Evolutionary conservation across 2,888 invertebrate genomes (phyloP).

Genomic region (Eudemis profundana): DNA sequence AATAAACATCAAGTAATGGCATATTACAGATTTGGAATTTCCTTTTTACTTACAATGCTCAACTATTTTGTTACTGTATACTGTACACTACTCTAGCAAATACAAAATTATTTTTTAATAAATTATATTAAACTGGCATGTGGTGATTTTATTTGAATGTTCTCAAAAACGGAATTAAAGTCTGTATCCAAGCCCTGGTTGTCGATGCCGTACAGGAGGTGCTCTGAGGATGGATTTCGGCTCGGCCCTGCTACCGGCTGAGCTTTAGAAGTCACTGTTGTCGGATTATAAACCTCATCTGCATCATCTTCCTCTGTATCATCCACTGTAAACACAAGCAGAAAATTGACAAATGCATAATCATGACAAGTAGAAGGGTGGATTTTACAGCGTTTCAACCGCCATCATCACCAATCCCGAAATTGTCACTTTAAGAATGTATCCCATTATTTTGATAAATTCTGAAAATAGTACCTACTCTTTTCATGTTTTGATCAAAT

Average conservation of each 20-base stretch:
- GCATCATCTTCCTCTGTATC: conserved; percentile 79
- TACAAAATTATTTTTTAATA: conserved; percentile 10
- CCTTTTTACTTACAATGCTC: background rate
- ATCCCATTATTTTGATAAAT: too few species aligned
- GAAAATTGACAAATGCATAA: background rate
- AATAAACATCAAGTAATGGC: background rate
- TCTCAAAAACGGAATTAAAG: conserved; percentile 86
- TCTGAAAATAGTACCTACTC: too few species aligned
- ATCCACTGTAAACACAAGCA: conserved; percentile 67
- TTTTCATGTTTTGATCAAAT: too few species aligned
- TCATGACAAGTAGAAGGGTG: too few species aligned
- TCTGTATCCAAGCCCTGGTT: conserved; percentile 86
- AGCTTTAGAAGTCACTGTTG: conserved; percentile 66
- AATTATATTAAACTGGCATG: conserved; percentile 70
- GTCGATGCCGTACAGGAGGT: conserved; percentile 83
- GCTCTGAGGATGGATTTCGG: conserved; percentile 77
- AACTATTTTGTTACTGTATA: background rate
- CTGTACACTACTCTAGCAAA: too few species aligned
- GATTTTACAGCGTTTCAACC: too few species aligned
- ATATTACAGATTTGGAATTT: background rate
- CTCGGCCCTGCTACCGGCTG: conserved; percentile 77
- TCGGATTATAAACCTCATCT: conserved; percentile 80
- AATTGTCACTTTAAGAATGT: too few species aligned
- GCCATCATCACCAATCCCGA: too few species aligned
- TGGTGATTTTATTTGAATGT: conserved; percentile 85